These are phyloP conservation scores for Musca vetustissima DNA, from an alignment of 1,140 invertebrate genomes.

Conservation along the genomic window DNA sequence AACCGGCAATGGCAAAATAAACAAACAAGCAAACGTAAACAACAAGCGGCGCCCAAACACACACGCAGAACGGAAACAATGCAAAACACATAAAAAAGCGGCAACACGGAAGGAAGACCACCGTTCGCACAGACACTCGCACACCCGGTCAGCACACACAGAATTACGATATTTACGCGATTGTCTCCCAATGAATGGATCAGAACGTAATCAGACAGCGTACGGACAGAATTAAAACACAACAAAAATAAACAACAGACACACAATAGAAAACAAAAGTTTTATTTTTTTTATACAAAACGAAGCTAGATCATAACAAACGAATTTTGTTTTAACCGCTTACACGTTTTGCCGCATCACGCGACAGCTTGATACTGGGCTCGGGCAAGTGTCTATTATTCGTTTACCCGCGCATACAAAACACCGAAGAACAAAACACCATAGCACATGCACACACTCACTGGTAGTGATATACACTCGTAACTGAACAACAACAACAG, in stretches of 20 bases:
- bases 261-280: conserved; percentile 2
- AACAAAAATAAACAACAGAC: background rate
- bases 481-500: too few species aligned
- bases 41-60: background rate
- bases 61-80: too few species aligned
- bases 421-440: background rate
- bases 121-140: too few species aligned
- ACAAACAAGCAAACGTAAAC: conserved; percentile 1
- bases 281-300: too few species aligned
- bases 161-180: too few species aligned
- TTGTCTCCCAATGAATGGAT: too few species aligned
- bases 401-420: conserved; percentile 8
- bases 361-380: conserved; percentile 17
- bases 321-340: background rate
- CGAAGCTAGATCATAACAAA: too few species aligned
- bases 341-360: conserved; percentile 21
- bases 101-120: too few species aligned
- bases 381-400: conserved; percentile 10
- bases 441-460: background rate
- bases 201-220: background rate
- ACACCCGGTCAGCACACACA: too few species aligned
- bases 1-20: conserved; percentile 12
- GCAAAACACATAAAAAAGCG: too few species aligned
- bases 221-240: too few species aligned
- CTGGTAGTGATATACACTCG: too few species aligned